These are phyloP conservation scores for Malacosoma neustria DNA, from an alignment of 2,888 invertebrate species.

Conservation along the genomic window DNA sequence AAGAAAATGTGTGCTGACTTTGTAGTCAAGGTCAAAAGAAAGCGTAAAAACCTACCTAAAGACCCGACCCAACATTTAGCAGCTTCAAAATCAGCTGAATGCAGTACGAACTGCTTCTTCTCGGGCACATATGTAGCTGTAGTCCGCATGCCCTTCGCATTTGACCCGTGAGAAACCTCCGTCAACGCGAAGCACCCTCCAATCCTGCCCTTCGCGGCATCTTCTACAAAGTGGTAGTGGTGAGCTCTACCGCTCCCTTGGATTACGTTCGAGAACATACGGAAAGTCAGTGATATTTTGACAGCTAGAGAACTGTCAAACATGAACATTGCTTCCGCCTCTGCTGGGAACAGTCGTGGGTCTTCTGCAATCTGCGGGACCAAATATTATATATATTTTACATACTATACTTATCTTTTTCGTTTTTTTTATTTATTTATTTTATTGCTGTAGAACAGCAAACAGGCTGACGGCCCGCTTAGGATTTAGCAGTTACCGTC, in stretches of 20 bases:
- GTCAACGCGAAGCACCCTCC: conserved; percentile 86
- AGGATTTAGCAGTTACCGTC: too few relatives aligned
- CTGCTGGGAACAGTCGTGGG: conserved; percentile 62
- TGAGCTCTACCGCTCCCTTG: conserved; percentile 78
- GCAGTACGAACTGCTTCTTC: conserved; percentile 84
- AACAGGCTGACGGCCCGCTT: too few relatives aligned
- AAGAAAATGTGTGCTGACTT: too few relatives aligned
- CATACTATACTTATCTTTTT: too few relatives aligned
- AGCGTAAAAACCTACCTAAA: conserved; percentile 69
- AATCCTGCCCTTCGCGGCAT: conserved; percentile 39
- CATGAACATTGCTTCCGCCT: conserved; percentile 71
- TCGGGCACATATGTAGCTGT: conserved; percentile 86
- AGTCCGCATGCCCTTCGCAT: conserved; percentile 90
- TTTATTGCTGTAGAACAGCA: too few relatives aligned
- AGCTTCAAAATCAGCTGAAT: conserved; percentile 91
- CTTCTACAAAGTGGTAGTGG: conserved; percentile 71
- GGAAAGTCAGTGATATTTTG: conserved; percentile 78
- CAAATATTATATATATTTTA: too few relatives aligned
- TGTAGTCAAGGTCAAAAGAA: neutral
- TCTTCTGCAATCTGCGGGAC: conserved; percentile 66
- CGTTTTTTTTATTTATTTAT: too few relatives aligned
- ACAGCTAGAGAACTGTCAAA: conserved; percentile 78
- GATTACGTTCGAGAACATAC: conserved; percentile 79
- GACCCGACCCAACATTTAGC: conserved; percentile 95
- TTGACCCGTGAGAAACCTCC: conserved; percentile 93